Evolutionary conservation across 2,888 invertebrate genomes (phyloP).

Genomic region (Cryptocheilus praepositus): DNA sequence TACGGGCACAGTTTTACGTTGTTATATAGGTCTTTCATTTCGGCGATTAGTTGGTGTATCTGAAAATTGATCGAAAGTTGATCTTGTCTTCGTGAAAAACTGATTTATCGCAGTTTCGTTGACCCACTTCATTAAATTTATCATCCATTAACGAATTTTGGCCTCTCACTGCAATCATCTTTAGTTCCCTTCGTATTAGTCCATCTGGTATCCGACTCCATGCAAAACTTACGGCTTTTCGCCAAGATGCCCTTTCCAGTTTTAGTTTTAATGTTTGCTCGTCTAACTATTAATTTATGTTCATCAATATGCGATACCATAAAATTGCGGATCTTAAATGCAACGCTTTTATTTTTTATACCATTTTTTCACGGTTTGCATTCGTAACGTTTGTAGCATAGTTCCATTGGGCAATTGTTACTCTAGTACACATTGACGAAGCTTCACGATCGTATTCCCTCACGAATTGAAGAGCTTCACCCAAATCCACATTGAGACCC

Average conservation of each 20-base stretch:
- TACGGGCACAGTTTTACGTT: conserved; percentile 84
- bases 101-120: not conserved
- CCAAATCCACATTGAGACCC: conserved; percentile 81
- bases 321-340: not conserved
- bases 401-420: conserved; percentile 84
- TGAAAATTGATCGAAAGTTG: conserved; percentile 69
- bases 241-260: conserved; percentile 86
- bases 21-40: conserved; percentile 88
- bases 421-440: conserved; percentile 83
- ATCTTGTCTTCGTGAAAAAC: not conserved
- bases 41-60: conserved; percentile 83
- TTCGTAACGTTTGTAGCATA: conserved; percentile 88
- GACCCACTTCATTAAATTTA: conserved; percentile 82
- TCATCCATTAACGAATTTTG: conserved; percentile 85
- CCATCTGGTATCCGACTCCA: conserved; percentile 83
- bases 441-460: conserved; percentile 85
- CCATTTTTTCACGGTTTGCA: conserved; percentile 82
- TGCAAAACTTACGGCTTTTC: conserved; percentile 82
- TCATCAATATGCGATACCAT: not conserved
- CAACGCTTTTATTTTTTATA: conserved; percentile 39
- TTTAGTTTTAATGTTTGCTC: conserved; percentile 83
- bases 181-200: conserved; percentile 81
- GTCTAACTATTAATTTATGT: conserved; percentile 75
- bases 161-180: conserved; percentile 83
- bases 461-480: conserved; percentile 83